Percentiles rank a stretch among this genome's conserved stretches.
phyloP scores from a whole-genome alignment of 2,888 invertebrate genomes.

The Chrysomela aeneicollis region DNA sequence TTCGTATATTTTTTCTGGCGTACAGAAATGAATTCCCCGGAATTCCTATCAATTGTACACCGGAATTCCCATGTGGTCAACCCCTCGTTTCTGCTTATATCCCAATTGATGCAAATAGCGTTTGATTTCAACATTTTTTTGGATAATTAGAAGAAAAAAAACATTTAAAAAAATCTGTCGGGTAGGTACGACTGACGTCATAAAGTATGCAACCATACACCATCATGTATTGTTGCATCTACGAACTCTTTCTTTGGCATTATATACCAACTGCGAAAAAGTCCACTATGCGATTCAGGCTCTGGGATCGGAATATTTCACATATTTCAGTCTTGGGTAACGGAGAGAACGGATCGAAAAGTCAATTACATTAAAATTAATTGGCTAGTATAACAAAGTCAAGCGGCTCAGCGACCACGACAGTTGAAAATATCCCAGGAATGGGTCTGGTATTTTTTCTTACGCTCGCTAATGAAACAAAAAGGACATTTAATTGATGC shows the following conservation, averaged over 20 bases:
- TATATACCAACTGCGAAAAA: not conserved
- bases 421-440: constrained; percentile 41
- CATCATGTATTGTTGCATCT: too few relatives aligned
- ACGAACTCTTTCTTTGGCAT: not conserved
- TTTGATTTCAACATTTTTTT: too few relatives aligned
- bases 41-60: too few relatives aligned
- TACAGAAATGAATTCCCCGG: too few relatives aligned
- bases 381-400: constrained; percentile 53
- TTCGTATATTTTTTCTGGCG: too few relatives aligned
- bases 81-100: too few relatives aligned
- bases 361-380: constrained; percentile 59
- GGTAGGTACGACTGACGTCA: too few relatives aligned
- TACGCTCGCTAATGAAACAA: constrained; percentile 45
- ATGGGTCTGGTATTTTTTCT: constrained; percentile 44
- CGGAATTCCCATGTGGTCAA: too few relatives aligned
- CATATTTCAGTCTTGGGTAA: constrained; percentile 39
- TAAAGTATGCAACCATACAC: too few relatives aligned
- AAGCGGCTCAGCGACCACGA: constrained; percentile 37
- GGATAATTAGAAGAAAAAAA: too few relatives aligned
- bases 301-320: constrained; percentile 38
- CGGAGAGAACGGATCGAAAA: constrained; percentile 47
- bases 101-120: too few relatives aligned
- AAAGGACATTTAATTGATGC: constrained; percentile 44
- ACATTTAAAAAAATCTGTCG: too few relatives aligned
- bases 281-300: constrained; percentile 14